These are phyloP conservation scores for Plodia interpunctella DNA, from an alignment of 1,140 invertebrate species.

Conservation along the genomic window DNA sequence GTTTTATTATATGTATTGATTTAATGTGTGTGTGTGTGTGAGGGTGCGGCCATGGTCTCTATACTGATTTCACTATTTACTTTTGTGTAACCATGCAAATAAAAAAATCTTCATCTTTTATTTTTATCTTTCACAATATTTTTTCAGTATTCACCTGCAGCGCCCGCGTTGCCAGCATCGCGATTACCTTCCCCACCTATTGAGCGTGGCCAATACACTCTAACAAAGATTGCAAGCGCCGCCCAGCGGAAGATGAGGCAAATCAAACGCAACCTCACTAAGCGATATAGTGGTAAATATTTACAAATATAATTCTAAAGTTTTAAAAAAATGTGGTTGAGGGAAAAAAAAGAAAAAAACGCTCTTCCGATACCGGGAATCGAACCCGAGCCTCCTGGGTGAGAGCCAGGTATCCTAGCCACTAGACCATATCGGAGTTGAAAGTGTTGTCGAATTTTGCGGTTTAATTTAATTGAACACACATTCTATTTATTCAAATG, in stretches of 20 bases:
- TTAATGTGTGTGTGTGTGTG: too few relatives aligned
- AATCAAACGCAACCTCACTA: conserved; percentile 74
- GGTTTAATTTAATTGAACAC: neutral
- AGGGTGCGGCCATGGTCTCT: too few relatives aligned
- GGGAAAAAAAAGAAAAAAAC: neutral
- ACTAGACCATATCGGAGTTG: conserved; percentile 20
- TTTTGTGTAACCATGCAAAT: too few relatives aligned
- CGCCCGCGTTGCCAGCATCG: conserved; percentile 73
- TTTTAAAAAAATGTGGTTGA: conserved; percentile 13
- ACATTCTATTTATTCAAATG: too few relatives aligned
- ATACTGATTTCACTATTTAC: too few relatives aligned
- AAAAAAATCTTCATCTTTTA: too few relatives aligned
- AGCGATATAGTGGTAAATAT: conserved; percentile 60
- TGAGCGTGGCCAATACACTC: conserved; percentile 75
- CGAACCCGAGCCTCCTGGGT: conserved; percentile 23
- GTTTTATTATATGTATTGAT: too few relatives aligned
- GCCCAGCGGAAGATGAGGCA: conserved; percentile 75
- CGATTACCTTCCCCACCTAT: conserved; percentile 78
- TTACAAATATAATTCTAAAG: conserved; percentile 23
- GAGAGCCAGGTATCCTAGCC: conserved; percentile 24
- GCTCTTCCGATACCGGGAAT: conserved; percentile 21
- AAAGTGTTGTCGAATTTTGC: neutral
- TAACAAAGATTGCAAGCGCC: conserved; percentile 78
- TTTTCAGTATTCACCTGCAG: conserved; percentile 43
- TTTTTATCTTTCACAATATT: conserved; percentile 7